Evolutionary conservation across 2,113 vertebrate genomes (phyloP), one percentile per base, ranked within the genome.

Genomic region (Oenanthe melanoleuca): DNA sequence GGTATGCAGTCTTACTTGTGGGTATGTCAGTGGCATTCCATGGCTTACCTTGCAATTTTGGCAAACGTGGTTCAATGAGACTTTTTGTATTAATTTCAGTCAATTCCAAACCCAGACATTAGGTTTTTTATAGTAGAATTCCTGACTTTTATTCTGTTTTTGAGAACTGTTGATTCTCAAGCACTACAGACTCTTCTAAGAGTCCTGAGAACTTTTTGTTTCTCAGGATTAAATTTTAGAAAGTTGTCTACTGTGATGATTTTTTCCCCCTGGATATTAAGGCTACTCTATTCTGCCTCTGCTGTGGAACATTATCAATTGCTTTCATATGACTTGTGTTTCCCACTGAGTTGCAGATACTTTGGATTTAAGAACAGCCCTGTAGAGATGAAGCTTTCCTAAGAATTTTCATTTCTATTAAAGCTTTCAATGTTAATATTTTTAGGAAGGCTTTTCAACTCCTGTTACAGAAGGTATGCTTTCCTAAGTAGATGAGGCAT

Each of bases 401-500:
- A 85, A 60, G 88, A 69, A 34, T 69, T 80, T 78, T 79, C 38
- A 71, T 92, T 94, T 93, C 61, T 80, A 20, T 93, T 87, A 80
- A 93, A 90, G 44, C 81, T 52, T 65, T 38, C 31, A 61, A 17
- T 63, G 73, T 81, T 88, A 83, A 71, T 89, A 89, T 94, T 89
- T 81, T 94, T 82, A 92, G 90, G 56, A 81, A 80, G 20, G 34
- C 16, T 88, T 95, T 96, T 87, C 64, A 81, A 59, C 63, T 89
- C 86, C 28, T 40, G 26, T 60, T 89, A 80, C 61, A 77, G 86
- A 80, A 91, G 69, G 60, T 80, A 21, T 64, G 52, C 70, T 88
- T 91, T 84, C 45, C 81, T 75, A 63, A 97, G 86, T 77, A 90
- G 80, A 78, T 70, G 85, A 90, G 75, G 57, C 74, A 82, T 90